Conservation (phyloP, 2,797 vertebrate species). For the Eleutherodactylus coqui region DNA sequence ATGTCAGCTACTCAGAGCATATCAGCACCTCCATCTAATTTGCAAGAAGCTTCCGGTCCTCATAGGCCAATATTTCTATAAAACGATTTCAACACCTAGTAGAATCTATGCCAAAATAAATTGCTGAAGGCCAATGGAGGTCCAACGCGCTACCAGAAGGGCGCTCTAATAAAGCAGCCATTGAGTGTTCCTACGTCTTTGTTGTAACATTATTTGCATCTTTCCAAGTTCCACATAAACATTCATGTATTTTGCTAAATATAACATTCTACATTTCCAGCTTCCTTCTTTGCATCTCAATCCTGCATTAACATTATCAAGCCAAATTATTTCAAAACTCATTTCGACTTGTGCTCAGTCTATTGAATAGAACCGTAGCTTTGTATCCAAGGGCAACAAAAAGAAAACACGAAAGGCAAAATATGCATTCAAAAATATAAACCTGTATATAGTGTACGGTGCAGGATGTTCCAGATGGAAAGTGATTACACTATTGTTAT, state of each 20-base stretch:
- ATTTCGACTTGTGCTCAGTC: not conserved
- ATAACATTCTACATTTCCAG: not conserved
- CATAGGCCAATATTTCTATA: too few species aligned
- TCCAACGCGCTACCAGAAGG: too few species aligned
- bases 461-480: not conserved
- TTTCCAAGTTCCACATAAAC: not conserved
- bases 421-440: not conserved
- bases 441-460: not conserved
- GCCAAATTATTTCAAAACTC: slow-evolving; percentile 7
- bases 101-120: too few species aligned
- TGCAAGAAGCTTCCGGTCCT: too few species aligned
- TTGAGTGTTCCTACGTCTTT: too few species aligned
- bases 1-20: too few species aligned
- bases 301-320: slow-evolving; percentile 10
- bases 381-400: slow-evolving; percentile 27
- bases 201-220: not conserved
- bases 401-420: slow-evolving; percentile 19
- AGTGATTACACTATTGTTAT: not conserved
- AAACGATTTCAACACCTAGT: too few species aligned
- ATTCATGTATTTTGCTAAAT: not conserved
- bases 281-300: not conserved
- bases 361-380: slow-evolving; percentile 19
- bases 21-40: too few species aligned
- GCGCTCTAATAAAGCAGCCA: too few species aligned
- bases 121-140: too few species aligned